Percentiles rank a stretch among this genome's conserved stretches.
Evolutionary conservation across 2,797 vertebrate species (phyloP).

Genomic region (Microctenopoma lineatum): DNA sequence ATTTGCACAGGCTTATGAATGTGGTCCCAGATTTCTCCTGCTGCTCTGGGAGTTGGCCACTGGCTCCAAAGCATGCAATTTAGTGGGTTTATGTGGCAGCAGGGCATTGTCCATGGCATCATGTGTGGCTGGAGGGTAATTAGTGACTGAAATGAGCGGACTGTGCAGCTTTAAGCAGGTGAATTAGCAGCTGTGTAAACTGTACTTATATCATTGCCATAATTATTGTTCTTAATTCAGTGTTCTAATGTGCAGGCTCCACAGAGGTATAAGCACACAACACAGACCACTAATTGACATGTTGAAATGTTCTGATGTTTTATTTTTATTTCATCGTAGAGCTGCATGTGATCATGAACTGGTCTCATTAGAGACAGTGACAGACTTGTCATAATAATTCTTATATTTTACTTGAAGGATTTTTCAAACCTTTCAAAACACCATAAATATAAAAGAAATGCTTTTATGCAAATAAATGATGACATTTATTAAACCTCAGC

Average conservation of each 20-base stretch:
- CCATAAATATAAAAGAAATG: not conserved
- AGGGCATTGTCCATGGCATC: conserved; percentile 60
- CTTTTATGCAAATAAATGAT: not conserved
- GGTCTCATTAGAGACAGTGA: not conserved
- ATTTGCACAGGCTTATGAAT: conserved; percentile 23
- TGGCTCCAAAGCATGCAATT: conserved; percentile 58
- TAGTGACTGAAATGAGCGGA: conserved; percentile 57
- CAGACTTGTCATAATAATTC: not conserved
- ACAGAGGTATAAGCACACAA: not conserved
- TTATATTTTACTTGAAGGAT: conserved; percentile 17
- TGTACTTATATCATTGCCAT: conserved; percentile 45
- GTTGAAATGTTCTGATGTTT: not conserved
- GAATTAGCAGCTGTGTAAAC: conserved; percentile 66
- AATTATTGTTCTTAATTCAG: not conserved
- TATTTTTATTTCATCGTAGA: not conserved
- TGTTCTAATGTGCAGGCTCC: conserved; percentile 1
- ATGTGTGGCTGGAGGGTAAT: conserved; percentile 65
- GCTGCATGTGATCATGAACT: not conserved
- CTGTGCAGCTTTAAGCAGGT: conserved; percentile 54
- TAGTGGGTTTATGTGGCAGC: conserved; percentile 62
- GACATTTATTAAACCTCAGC: not conserved
- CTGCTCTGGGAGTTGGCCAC: conserved; percentile 46
- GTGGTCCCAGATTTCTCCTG: conserved; percentile 43
- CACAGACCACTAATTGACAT: not conserved
- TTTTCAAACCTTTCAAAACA: conserved; percentile 17